phyloP scores from a whole-genome alignment of 2,888 invertebrate genomes.

The Chymomyza procnemis region DNA sequence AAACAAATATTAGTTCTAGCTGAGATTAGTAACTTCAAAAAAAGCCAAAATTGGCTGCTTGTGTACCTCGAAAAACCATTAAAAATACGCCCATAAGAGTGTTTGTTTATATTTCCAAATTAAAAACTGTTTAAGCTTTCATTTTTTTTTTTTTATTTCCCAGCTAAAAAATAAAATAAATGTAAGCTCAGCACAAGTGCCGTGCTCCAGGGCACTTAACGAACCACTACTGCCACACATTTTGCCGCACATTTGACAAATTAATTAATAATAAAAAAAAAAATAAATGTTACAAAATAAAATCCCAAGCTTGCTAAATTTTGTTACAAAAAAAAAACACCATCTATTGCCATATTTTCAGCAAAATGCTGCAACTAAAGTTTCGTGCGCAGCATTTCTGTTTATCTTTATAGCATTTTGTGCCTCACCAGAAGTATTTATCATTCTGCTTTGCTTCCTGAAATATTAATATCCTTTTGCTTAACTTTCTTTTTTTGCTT shows the following conservation, averaged over 20 bases:
- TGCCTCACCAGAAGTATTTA: background rate
- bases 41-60: no score
- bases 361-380: background rate
- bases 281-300: background rate
- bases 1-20: no score
- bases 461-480: background rate
- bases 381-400: background rate
- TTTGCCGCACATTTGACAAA: conserved; percentile 6
- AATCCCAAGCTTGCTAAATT: background rate
- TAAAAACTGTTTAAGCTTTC: no score
- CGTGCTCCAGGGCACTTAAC: no score
- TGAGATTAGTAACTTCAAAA: no score
- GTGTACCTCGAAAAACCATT: no score
- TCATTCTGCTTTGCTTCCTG: background rate
- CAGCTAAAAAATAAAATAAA: conserved; percentile 17
- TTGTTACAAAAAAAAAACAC: background rate
- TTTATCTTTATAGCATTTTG: background rate
- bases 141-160: no score
- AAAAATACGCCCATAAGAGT: no score
- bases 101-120: no score
- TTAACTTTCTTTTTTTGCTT: background rate
- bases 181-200: background rate
- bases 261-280: conserved; percentile 22
- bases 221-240: no score
- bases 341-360: background rate